Percentiles rank a stretch among this genome's conserved stretches.
phyloP scores from a whole-genome alignment of 2,797 vertebrate genomes.

The Sebastes diaconus region DNA sequence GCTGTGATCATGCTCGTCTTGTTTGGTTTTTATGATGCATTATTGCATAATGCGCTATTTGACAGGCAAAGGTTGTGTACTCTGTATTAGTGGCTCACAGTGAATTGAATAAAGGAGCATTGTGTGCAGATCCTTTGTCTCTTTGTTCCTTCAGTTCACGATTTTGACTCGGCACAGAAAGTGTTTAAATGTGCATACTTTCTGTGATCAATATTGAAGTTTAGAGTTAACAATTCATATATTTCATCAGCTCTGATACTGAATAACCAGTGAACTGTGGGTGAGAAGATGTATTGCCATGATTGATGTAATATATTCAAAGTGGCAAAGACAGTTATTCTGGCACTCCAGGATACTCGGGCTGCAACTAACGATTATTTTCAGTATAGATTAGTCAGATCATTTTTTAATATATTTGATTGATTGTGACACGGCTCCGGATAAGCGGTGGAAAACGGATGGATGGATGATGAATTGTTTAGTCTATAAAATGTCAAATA shows the following conservation, averaged over 20 bases:
- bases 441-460: background rate
- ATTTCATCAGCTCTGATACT: background rate
- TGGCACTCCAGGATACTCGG: background rate
- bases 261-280: background rate
- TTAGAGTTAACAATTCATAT: background rate
- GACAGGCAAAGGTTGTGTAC: constrained; percentile 5
- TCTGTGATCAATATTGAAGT: background rate
- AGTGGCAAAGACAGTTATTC: background rate
- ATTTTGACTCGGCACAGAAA: background rate
- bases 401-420: background rate
- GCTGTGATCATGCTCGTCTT: background rate
- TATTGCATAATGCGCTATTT: constrained; percentile 1
- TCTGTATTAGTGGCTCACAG: background rate
- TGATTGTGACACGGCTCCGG: background rate
- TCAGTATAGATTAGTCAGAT: background rate
- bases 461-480: background rate
- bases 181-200: background rate
- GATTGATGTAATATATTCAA: background rate
- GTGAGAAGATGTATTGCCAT: background rate
- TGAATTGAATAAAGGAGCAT: background rate
- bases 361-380: background rate
- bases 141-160: background rate
- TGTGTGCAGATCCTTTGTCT: background rate
- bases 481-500: background rate
- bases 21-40: constrained; percentile 14